A percentile compares a stretch with the other conserved stretches of the same genome.
phyloP scores from a whole-genome alignment of 2,888 invertebrate species.

The Deilephila porcellus region DNA sequence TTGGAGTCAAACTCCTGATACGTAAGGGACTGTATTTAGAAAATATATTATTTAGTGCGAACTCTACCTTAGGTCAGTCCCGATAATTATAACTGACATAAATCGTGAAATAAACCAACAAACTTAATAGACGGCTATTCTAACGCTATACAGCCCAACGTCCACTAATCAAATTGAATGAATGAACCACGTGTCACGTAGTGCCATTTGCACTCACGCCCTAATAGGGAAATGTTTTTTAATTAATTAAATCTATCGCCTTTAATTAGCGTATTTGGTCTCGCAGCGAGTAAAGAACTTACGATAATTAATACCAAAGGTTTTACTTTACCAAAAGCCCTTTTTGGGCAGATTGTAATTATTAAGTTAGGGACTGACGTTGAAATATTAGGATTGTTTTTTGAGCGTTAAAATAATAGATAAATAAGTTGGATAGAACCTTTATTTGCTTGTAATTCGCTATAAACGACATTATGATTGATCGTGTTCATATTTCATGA shows the following conservation, averaged over 20 bases:
- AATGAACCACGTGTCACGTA: neutral
- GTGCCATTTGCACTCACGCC: neutral
- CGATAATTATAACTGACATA: neutral
- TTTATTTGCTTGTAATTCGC: constrained; percentile 46
- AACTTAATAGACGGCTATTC: neutral
- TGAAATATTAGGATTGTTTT: constrained; percentile 27
- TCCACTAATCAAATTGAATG: neutral
- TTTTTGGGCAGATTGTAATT: neutral
- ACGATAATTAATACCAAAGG: constrained; percentile 4
- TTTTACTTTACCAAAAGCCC: neutral
- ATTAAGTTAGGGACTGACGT: neutral
- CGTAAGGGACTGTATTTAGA: no score
- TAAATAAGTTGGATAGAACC: constrained; percentile 50
- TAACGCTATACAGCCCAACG: neutral
- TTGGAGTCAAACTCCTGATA: no score
- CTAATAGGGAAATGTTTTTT: neutral
- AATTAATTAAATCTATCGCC: constrained; percentile 5
- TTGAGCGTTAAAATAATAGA: constrained; percentile 42
- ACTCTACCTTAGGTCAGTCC: no score
- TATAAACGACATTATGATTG: constrained; percentile 46
- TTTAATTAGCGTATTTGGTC: neutral
- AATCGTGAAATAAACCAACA: neutral
- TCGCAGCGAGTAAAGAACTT: neutral
- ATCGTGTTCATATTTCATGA: constrained; percentile 51
- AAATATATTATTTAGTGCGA: no score